Evolutionary conservation across 2,888 invertebrate species (phyloP).

Genomic region (Mesoligia furuncula): DNA sequence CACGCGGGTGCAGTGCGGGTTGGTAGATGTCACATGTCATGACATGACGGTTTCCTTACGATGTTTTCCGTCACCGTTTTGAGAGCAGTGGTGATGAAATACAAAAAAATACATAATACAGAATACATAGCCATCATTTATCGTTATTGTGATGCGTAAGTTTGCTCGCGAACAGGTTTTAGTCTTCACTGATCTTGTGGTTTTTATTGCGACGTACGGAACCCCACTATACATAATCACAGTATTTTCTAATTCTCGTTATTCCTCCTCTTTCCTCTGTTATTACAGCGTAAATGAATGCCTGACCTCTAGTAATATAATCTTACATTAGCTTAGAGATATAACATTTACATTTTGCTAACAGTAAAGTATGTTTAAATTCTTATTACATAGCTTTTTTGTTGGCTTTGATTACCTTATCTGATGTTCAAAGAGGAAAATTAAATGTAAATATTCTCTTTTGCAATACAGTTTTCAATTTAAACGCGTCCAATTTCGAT

Average conservation of each 20-base stretch:
- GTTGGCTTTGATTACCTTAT: slow-evolving; percentile 21
- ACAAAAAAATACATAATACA: neutral
- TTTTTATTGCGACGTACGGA: neutral
- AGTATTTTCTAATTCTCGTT: slow-evolving; percentile 40
- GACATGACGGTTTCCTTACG: neutral
- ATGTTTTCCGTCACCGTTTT: neutral
- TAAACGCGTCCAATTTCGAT: neutral
- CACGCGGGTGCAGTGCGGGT: neutral
- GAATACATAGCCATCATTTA: neutral
- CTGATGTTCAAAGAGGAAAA: slow-evolving; percentile 35
- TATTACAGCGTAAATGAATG: slow-evolving; percentile 49
- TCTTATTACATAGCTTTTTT: slow-evolving; percentile 25
- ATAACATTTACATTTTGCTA: slow-evolving; percentile 34
- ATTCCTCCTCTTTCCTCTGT: slow-evolving; percentile 22
- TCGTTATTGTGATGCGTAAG: neutral
- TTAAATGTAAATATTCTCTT: slow-evolving; percentile 10
- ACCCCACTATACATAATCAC: slow-evolving; percentile 37
- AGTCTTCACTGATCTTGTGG: neutral
- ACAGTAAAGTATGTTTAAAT: slow-evolving; percentile 14
- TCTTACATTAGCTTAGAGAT: slow-evolving; percentile 39
- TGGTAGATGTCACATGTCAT: neutral
- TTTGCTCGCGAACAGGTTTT: neutral
- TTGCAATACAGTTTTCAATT: slow-evolving; percentile 1
- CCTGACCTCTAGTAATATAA: slow-evolving; percentile 45
- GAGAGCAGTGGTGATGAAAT: neutral